Conservation (phyloP, 2,888 invertebrate species). For the Ligdia adustata region DNA sequence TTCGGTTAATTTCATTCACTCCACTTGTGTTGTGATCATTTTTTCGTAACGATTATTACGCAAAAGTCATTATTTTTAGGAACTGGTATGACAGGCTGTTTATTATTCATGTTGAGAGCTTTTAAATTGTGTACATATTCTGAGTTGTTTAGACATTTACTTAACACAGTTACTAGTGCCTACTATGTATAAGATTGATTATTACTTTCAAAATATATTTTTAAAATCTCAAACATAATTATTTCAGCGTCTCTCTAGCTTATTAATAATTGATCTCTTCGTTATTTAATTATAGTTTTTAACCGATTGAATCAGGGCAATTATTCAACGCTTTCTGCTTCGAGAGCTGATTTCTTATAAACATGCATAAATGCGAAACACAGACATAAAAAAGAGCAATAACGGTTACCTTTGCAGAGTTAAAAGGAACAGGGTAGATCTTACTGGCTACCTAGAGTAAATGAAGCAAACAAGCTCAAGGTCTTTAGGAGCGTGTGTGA, state of each 20-base stretch:
- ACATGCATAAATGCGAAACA: slow-evolving; percentile 19
- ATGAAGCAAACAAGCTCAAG: slow-evolving; percentile 42
- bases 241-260: slow-evolving; percentile 5
- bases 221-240: background rate
- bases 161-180: background rate
- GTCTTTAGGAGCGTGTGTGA: slow-evolving; percentile 48
- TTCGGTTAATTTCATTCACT: too few relatives aligned
- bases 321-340: slow-evolving; percentile 45
- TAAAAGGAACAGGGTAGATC: slow-evolving; percentile 9
- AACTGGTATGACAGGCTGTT: slow-evolving; percentile 7
- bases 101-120: slow-evolving; percentile 17
- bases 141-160: slow-evolving; percentile 13
- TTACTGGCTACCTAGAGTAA: slow-evolving; percentile 27
- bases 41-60: background rate
- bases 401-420: slow-evolving; percentile 8
- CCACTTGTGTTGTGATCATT: too few relatives aligned
- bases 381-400: slow-evolving; percentile 3
- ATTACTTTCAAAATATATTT: background rate
- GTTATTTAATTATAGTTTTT: slow-evolving; percentile 19
- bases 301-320: slow-evolving; percentile 27
- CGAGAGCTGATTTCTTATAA: slow-evolving; percentile 18
- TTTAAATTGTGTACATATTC: slow-evolving; percentile 8
- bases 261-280: slow-evolving; percentile 12
- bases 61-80: background rate
- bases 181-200: background rate